Base-by-base conservation (phyloP, 1,140 invertebrate species). In the Hyles euphorbiae region DNA sequence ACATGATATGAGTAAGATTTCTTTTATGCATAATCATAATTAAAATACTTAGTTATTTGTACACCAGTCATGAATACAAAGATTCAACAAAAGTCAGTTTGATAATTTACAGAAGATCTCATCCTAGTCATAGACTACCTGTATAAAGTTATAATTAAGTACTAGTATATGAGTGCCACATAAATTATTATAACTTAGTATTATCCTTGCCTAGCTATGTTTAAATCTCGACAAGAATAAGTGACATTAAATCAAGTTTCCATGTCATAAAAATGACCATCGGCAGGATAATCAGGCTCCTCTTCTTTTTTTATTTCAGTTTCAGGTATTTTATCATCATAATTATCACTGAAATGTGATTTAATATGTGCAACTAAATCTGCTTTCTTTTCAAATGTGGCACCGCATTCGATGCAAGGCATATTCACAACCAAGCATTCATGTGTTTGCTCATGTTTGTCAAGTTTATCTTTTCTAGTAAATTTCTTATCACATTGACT, bases 401-500 rank as follows among this genome's bases (percentile, higher is more conserved):
- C 89, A 65, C 90, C 83, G 72, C 91, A 92, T 59, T 91, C 88
- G 48, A 89, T 82, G 65, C 91, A 92, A 46, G 88, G 87, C 74
- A 89, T 91, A 71, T 89, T 88, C 64, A 87, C 81, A 70, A 87
- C 85, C 63, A 81, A 65, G 61, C 89, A 90, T 56, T 92, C 91
- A 64, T 92, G 92, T 63, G 91, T 92, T 56, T 91, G 71, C 72
- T 91, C 90, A 78, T 94, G 93, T 12, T 92, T 88, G 12, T 92
- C 90, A 58, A 94, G 74, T 75, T 93, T 93, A 67, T 94, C 93
- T 63, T 92, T 93, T 11, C 91, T 89, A 34, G 90, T 92, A 68
- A 94, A 94, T 57, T 91, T 90, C 67, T 92, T 92, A 56, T 91
- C 89, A 79, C 93, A 94, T 53, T 90, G 88, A 53, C 78, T 88